Evolutionary conservation across 2,888 invertebrate species (phyloP).

Genomic region (Pammene fasciana): DNA sequence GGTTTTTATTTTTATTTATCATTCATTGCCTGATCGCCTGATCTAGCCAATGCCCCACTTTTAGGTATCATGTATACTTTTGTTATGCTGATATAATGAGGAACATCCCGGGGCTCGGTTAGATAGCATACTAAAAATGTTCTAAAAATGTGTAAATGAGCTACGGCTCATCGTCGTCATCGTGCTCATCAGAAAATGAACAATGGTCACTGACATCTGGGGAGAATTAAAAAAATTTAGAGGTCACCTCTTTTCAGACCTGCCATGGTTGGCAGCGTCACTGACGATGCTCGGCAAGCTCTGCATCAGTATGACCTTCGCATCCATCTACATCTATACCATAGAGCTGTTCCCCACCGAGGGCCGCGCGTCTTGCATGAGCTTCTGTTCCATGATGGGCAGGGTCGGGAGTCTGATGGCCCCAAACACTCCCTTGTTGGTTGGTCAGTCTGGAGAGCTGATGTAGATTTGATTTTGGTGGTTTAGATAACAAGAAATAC

Average conservation of each 20-base stretch:
- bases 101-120: no score
- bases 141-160: no score
- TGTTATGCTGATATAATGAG: no score
- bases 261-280: not conserved
- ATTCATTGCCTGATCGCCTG: no score
- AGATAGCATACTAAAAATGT: no score
- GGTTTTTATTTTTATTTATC: no score
- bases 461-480: not conserved
- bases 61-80: no score
- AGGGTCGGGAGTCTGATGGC: constrained; percentile 84
- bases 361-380: constrained; percentile 82
- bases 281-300: constrained; percentile 80
- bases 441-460: constrained; percentile 55
- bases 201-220: no score
- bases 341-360: constrained; percentile 86
- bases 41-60: no score
- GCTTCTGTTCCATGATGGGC: constrained; percentile 84
- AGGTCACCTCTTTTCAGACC: not conserved
- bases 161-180: no score
- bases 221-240: not conserved
- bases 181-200: no score
- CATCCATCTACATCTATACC: constrained; percentile 84
- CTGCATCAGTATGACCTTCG: constrained; percentile 84
- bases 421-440: constrained; percentile 85
- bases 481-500: not conserved